Evolutionary conservation across 2,888 invertebrate species (phyloP).

Genomic region (Rhagophthalmus giganteus): DNA sequence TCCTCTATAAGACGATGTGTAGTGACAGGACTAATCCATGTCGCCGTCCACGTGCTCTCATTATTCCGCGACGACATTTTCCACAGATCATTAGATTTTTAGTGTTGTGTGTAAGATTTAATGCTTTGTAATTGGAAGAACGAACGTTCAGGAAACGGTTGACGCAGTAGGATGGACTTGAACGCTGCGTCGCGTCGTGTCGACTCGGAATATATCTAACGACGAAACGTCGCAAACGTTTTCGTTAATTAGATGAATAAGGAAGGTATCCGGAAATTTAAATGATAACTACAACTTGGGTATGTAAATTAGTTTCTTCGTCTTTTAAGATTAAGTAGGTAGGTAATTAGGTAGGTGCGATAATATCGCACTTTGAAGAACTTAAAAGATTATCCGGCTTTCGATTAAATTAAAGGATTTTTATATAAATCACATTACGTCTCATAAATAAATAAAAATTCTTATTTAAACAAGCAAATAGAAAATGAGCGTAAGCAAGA

Average conservation of each 20-base stretch:
- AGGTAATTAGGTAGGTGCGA: too few relatives aligned
- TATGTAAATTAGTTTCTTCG: background rate
- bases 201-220: slow-evolving; percentile 15
- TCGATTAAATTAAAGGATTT: too few relatives aligned
- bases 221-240: slow-evolving; percentile 5
- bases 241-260: slow-evolving; percentile 12
- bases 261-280: slow-evolving; percentile 1
- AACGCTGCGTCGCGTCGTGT: slow-evolving; percentile 13
- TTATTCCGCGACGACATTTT: slow-evolving; percentile 7
- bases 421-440: too few relatives aligned
- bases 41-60: slow-evolving; percentile 3
- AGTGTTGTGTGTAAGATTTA: slow-evolving; percentile 16
- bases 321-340: background rate
- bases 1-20: slow-evolving; percentile 3
- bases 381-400: too few relatives aligned
- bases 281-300: slow-evolving; percentile 1
- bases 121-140: slow-evolving; percentile 14
- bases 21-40: slow-evolving; percentile 2
- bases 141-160: slow-evolving; percentile 14
- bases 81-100: slow-evolving; percentile 22
- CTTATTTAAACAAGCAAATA: too few relatives aligned
- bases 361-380: too few relatives aligned
- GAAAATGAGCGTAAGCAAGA: too few relatives aligned
- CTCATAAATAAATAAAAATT: too few relatives aligned
- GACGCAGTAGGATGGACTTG: slow-evolving; percentile 12